Evolutionary conservation across 2,113 vertebrate genomes (phyloP).

Genomic region (Rhegmatorhina hoffmannsi): DNA sequence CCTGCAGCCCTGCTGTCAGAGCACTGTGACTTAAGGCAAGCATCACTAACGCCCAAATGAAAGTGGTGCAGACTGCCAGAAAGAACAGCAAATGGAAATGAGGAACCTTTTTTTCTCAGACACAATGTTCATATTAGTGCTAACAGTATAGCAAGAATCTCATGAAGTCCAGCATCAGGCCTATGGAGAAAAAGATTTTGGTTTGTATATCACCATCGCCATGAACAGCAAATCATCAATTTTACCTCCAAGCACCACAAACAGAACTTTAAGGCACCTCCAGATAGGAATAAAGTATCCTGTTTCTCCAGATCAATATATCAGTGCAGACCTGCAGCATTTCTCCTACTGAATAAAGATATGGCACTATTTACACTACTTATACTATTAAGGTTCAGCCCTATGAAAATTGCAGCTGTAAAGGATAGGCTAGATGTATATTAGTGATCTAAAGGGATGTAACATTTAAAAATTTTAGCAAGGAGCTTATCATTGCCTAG

Average conservation of each 20-base stretch:
- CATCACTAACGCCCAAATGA: not conserved
- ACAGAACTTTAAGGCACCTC: not conserved
- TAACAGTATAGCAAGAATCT: not conserved
- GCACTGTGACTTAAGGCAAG: not conserved
- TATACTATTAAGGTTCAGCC: conserved; percentile 22
- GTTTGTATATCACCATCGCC: not conserved
- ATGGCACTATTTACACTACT: not conserved
- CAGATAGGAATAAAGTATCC: not conserved
- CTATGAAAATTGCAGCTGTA: not conserved
- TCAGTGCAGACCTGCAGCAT: not conserved
- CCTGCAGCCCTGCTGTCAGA: not conserved
- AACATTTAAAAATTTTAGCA: conserved; percentile 10
- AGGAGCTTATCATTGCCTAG: conserved; percentile 10
- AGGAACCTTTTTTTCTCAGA: not conserved
- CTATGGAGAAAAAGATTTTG: not conserved
- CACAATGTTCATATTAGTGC: not conserved
- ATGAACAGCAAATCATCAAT: not conserved
- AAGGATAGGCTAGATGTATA: not conserved
- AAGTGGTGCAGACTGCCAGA: not conserved
- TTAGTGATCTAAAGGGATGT: not conserved
- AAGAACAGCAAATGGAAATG: not conserved
- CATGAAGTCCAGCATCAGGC: not conserved
- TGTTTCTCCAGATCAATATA: conserved; percentile 17
- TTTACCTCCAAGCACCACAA: not conserved
- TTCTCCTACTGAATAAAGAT: conserved; percentile 30